These are phyloP conservation scores for Phyllostomus hastatus DNA, from an alignment of 2,113 vertebrate genomes.

Conservation along the genomic window DNA sequence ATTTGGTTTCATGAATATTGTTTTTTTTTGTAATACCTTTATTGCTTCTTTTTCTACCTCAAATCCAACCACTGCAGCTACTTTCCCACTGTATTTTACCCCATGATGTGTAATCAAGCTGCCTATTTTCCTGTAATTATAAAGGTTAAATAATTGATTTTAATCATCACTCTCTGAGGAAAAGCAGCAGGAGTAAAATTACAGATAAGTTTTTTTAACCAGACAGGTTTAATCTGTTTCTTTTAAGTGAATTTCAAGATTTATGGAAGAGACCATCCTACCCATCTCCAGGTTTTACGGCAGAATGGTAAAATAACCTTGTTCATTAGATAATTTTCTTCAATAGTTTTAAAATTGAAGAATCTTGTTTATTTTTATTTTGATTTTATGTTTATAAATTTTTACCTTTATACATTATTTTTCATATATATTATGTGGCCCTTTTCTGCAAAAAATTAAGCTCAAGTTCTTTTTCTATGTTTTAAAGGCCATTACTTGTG, in stretches of 20 bases:
- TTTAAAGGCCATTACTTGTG: too few species aligned
- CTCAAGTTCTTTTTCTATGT: neutral
- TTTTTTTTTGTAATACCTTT: slow-evolving; percentile 13
- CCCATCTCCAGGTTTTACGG: neutral
- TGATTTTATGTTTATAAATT: neutral
- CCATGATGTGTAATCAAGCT: slow-evolving; percentile 42
- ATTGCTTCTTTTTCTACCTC: neutral
- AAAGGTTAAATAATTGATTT: slow-evolving; percentile 67
- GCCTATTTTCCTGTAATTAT: slow-evolving; percentile 65
- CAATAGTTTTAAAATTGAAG: neutral
- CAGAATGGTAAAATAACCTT: neutral
- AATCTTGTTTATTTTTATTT: neutral
- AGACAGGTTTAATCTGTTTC: slow-evolving; percentile 46
- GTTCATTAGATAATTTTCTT: neutral
- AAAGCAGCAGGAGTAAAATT: slow-evolving; percentile 63
- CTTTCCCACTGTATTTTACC: slow-evolving; percentile 12
- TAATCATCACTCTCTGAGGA: slow-evolving; percentile 53
- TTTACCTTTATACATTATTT: neutral
- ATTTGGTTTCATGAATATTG: neutral
- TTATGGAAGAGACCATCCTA: neutral
- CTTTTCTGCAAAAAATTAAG: neutral
- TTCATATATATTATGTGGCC: neutral
- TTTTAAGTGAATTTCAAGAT: slow-evolving; percentile 47
- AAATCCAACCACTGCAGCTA: neutral
- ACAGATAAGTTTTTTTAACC: slow-evolving; percentile 30